A percentile compares a stretch with the other conserved stretches of the same genome.
These are phyloP conservation scores for Aphis craccivora DNA, from an alignment of 1,140 invertebrate genomes.

Conservation along the genomic window DNA sequence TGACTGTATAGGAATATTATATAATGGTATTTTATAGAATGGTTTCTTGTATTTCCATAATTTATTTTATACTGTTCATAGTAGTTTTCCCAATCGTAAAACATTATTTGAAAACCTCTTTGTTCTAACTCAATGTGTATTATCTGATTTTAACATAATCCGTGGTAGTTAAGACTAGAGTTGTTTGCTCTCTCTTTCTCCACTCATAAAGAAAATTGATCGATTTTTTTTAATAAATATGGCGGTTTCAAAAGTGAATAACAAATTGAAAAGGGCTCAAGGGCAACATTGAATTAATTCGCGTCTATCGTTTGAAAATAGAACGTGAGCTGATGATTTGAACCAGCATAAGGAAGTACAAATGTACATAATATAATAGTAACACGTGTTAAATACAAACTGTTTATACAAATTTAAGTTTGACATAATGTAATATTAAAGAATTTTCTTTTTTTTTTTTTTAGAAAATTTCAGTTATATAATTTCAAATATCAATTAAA, in stretches of 20 bases:
- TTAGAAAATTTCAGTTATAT: background rate
- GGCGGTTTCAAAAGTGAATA: background rate
- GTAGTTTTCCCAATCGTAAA: background rate
- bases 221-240: background rate
- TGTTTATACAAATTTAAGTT: background rate
- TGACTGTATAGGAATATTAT: too few relatives aligned
- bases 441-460: background rate
- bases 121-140: background rate
- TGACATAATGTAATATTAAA: background rate
- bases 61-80: background rate
- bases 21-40: background rate
- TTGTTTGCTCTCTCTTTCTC: background rate
- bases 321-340: background rate
- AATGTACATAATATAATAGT: background rate
- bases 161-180: background rate
- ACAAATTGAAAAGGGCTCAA: background rate
- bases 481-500: background rate
- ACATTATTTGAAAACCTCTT: background rate
- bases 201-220: background rate
- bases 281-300: background rate
- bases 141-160: slow-evolving; percentile 1
- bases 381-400: background rate
- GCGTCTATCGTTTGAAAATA: background rate
- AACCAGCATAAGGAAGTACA: background rate
- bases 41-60: background rate